Evolutionary conservation across 2,888 invertebrate genomes (phyloP).

Genomic region (Diaprepes abbreviatus): DNA sequence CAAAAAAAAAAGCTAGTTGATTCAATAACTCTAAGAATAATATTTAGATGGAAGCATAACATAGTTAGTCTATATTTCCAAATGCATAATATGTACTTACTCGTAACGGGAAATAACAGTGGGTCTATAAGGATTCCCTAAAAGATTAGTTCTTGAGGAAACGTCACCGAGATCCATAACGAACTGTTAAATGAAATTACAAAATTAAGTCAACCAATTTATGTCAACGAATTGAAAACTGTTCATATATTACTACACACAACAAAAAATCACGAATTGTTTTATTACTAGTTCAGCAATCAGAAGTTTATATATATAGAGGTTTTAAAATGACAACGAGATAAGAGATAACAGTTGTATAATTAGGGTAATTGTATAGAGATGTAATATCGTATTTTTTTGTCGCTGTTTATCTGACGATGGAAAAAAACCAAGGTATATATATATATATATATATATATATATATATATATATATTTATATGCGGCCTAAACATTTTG

Average conservation of each 20-base stretch:
- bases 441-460: too few relatives aligned
- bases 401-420: not conserved
- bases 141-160: constrained; percentile 27
- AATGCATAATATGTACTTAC: too few relatives aligned
- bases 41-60: too few relatives aligned
- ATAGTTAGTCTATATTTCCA: too few relatives aligned
- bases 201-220: not conserved
- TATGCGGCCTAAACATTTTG: too few relatives aligned
- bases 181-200: not conserved
- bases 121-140: constrained; percentile 25
- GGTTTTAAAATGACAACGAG: not conserved
- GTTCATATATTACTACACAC: not conserved
- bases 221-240: not conserved
- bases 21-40: too few relatives aligned
- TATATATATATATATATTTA: too few relatives aligned
- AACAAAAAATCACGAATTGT: constrained; percentile 3
- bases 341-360: not conserved
- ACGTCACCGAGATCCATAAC: constrained; percentile 23
- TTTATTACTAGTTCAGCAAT: not conserved
- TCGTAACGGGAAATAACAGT: constrained; percentile 3
- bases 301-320: not conserved
- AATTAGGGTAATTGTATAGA: not conserved
- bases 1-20: too few relatives aligned
- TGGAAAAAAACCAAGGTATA: too few relatives aligned
- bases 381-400: not conserved